Evolutionary conservation across 2,888 invertebrate genomes (phyloP).

Genomic region (Hemithea aestivaria): DNA sequence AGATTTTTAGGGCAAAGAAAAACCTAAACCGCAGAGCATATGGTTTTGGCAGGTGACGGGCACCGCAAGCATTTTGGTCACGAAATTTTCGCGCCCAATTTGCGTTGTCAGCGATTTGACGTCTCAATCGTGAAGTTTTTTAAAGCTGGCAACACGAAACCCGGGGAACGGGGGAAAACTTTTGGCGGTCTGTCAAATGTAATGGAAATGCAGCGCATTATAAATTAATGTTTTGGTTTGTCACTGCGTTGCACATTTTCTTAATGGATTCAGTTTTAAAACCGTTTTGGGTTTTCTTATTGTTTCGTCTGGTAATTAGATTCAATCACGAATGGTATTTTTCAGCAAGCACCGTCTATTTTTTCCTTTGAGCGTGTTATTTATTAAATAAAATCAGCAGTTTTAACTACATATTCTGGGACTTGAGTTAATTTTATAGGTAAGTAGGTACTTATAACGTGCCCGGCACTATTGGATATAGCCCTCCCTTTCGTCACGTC

Average conservation of each 20-base stretch:
- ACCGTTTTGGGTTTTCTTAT: background rate
- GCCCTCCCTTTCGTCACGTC: too few species aligned
- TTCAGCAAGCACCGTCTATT: too few species aligned
- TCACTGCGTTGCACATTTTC: slow-evolving; percentile 27
- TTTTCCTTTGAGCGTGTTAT: too few species aligned
- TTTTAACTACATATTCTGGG: too few species aligned
- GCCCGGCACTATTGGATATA: too few species aligned
- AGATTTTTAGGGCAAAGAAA: slow-evolving; percentile 54
- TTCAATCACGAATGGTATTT: too few species aligned
- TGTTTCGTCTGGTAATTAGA: too few species aligned
- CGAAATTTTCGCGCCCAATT: slow-evolving; percentile 71
- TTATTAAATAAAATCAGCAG: too few species aligned
- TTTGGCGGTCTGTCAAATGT: slow-evolving; percentile 33
- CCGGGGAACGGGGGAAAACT: slow-evolving; percentile 31
- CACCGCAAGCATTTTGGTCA: slow-evolving; percentile 48
- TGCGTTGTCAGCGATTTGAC: slow-evolving; percentile 64
- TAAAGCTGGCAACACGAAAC: slow-evolving; percentile 39
- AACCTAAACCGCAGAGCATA: slow-evolving; percentile 52
- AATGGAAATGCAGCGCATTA: slow-evolving; percentile 22
- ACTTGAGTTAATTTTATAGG: too few species aligned
- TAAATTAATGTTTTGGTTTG: slow-evolving; percentile 22
- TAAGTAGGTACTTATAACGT: too few species aligned
- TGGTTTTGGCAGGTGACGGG: slow-evolving; percentile 61
- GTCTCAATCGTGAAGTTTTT: slow-evolving; percentile 56
- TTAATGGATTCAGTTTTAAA: slow-evolving; percentile 8